Conservation (phyloP, 2,113 vertebrate species). For the Misgurnus anguillicaudatus region DNA sequence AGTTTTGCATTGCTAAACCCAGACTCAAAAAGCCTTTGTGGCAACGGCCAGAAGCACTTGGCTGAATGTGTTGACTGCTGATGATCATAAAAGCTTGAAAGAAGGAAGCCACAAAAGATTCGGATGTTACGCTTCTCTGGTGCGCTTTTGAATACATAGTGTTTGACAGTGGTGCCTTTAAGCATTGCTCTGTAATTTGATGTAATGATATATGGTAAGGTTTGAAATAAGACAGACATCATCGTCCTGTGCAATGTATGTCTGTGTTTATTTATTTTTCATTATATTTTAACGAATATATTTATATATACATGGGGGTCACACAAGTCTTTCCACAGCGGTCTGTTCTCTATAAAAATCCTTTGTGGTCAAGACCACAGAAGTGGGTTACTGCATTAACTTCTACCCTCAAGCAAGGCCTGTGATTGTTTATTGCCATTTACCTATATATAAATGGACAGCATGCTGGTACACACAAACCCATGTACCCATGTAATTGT, state of each 20-base stretch:
- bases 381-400: neutral
- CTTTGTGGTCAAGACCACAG: neutral
- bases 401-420: neutral
- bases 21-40: neutral
- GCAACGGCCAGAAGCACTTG: constrained; percentile 17
- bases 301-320: neutral
- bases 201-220: neutral
- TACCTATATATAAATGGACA: neutral
- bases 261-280: constrained; percentile 26
- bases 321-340: neutral
- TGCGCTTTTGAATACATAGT: neutral
- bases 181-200: constrained; percentile 15
- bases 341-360: neutral
- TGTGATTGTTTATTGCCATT: constrained; percentile 14
- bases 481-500: neutral
- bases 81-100: constrained; percentile 20
- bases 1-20: neutral
- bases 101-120: constrained; percentile 7
- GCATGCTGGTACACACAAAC: neutral
- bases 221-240: constrained; percentile 10
- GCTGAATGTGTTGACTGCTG: constrained; percentile 16
- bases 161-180: constrained; percentile 16
- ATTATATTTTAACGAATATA: constrained; percentile 34
- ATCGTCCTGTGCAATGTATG: neutral
- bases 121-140: neutral